Base-by-base conservation (phyloP, 2,113 vertebrate species). In the Ardeotis arabs region DNA sequence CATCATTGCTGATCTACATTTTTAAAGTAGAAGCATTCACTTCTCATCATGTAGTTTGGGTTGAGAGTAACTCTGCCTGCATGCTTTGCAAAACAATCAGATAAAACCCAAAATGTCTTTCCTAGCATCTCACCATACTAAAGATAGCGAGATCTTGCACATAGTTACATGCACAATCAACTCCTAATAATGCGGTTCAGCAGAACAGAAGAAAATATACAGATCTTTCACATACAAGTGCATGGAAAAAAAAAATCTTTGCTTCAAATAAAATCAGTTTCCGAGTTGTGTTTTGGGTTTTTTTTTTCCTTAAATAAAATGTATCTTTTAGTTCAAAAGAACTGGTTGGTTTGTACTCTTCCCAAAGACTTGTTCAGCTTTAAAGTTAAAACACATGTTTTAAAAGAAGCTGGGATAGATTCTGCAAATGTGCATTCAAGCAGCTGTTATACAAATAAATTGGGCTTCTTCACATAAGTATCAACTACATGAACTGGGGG, bases 1-100 rank as follows among this genome's bases (percentile, higher is more conserved):
- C 66, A 83, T 69, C 86, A 45, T 24, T 70, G 92, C 89, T 67
- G 82, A 95, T 92, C 59, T 58, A 76, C 68, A 64, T 87, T 89
- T 86, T 84, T 68, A 29, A 93, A 93, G 85, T 2, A 85, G 84
- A 91, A 91, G 29, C 29, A 55, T 83, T 82, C 59, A 44, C 47
- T 74, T 95, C 69, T 72, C 84, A 81, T 59, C 70, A 45, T 52
- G 62, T 33, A 89, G 50, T 70, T 90, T 50, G 76, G 33, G 31
- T 15, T 50, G 52, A 87, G 47, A 75, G 45, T 64, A 93, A 82
- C 41, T 45, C 86, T 87, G 67, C 47, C 60, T 59, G 35, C 24
- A 53, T 45, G 75, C 83, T 56, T 88, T 80, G 77, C 63, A 80
- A 91, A 93, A 68, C 84, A 93, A 81, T 70, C 91, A 85, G 94